Conservation (phyloP, 2,113 vertebrate species). For the Dermatemys mawii region DNA sequence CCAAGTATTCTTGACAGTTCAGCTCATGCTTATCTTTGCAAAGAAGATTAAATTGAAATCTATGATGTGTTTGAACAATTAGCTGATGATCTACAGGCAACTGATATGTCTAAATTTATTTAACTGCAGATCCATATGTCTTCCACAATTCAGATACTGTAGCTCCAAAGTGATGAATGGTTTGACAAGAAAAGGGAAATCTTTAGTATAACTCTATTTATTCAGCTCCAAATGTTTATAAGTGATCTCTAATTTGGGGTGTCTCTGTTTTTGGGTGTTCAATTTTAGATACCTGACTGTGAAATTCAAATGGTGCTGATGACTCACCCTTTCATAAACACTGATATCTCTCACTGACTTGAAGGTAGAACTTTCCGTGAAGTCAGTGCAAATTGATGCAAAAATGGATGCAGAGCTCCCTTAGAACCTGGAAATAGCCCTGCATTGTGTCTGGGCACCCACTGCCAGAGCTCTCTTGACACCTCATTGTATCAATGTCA, state of each 20-base stretch:
- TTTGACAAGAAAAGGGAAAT: neutral
- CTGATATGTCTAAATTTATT: neutral
- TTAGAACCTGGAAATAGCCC: neutral
- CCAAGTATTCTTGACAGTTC: neutral
- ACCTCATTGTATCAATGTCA: neutral
- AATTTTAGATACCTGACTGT: neutral
- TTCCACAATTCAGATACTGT: neutral
- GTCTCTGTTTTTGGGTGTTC: neutral
- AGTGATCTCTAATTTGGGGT: neutral
- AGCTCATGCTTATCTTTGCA: neutral
- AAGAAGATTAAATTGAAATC: neutral
- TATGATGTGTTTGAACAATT: neutral
- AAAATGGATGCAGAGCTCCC: neutral
- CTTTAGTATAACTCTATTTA: neutral
- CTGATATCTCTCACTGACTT: neutral
- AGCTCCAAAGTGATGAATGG: neutral
- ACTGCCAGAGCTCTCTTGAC: neutral
- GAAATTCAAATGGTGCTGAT: neutral
- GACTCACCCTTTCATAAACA: neutral
- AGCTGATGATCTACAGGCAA: neutral
- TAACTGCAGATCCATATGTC: neutral
- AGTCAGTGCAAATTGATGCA: neutral
- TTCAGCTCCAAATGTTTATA: neutral
- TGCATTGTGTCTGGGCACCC: neutral
- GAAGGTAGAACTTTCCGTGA: neutral